Percentiles rank a stretch among this genome's conserved stretches.
phyloP scores from a whole-genome alignment of 2,888 invertebrate species.

The Psylliodes chrysocephalus region DNA sequence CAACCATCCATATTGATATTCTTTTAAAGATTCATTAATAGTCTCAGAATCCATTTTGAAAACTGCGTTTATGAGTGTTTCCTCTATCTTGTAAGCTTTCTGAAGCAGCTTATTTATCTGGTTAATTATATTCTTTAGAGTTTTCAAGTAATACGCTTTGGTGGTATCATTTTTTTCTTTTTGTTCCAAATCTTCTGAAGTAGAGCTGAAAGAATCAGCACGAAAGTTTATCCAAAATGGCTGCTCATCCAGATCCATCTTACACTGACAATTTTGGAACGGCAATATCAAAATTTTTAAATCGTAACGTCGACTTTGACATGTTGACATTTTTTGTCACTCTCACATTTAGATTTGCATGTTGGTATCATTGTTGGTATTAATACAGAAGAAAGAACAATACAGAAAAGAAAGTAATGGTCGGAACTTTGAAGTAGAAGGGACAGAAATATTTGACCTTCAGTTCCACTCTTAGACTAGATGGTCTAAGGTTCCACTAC shows the following conservation, averaged over 20 bases:
- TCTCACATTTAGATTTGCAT: too few relatives aligned
- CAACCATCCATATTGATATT: slow-evolving; percentile 18
- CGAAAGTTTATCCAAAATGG: slow-evolving; percentile 12
- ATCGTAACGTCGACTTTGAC: neutral
- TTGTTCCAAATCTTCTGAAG: neutral
- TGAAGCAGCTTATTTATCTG: neutral
- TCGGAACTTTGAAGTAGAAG: too few relatives aligned
- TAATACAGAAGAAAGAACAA: too few relatives aligned
- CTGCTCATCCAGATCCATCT: neutral
- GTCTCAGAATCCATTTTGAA: slow-evolving; percentile 6
- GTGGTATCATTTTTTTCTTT: slow-evolving; percentile 19
- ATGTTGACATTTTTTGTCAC: slow-evolving; percentile 3
- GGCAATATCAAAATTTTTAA: neutral
- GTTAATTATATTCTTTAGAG: slow-evolving; percentile 10
- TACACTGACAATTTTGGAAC: neutral
- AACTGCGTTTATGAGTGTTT: slow-evolving; percentile 13
- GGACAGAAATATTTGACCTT: too few relatives aligned
- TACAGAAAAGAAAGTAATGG: too few relatives aligned
- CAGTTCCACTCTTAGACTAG: too few relatives aligned
- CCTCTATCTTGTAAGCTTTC: slow-evolving; percentile 14
- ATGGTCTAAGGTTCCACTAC: too few relatives aligned
- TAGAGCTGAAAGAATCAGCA: neutral
- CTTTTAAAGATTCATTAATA: slow-evolving; percentile 11
- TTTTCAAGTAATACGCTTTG: slow-evolving; percentile 15
- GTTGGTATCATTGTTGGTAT: too few relatives aligned